Conservation (phyloP, 37 sponge, comb jelly and placozoan genomes). For the Cliona cf. orientalis region DNA sequence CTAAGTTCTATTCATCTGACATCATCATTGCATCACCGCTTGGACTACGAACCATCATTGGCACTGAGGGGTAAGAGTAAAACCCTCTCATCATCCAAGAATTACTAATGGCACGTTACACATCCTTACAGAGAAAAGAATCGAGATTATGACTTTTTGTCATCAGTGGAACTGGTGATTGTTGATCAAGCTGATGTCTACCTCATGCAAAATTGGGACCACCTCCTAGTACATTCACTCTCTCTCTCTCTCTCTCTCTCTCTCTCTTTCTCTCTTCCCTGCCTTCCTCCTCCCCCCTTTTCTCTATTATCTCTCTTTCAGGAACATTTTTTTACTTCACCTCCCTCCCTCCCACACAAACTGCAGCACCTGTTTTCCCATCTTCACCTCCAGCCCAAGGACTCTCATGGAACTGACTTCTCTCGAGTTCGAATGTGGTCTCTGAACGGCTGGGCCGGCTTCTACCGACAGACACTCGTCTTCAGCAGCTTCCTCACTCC, state of each 20-base stretch:
- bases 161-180: conserved; percentile 92
- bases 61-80: conserved; percentile 81
- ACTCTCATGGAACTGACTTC: conserved; percentile 87
- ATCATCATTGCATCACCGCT: conserved; percentile 96
- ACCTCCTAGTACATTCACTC: conserved; percentile 54
- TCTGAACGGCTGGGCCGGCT: conserved; percentile 74
- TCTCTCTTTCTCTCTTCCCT: conserved; percentile 12
- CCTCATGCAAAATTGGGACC: conserved; percentile 99
- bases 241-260: conserved; percentile 8
- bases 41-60: conserved; percentile 89
- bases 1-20: conserved; percentile 94
- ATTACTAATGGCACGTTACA: neutral
- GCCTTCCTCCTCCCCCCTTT: neutral
- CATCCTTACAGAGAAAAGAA: conserved; percentile 72
- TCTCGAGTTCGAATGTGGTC: conserved; percentile 87
- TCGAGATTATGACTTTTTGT: conserved; percentile 93
- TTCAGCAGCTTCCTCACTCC: conserved; percentile 76
- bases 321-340: neutral
- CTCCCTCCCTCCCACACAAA: neutral
- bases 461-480: conserved; percentile 88
- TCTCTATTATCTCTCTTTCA: neutral
- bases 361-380: conserved; percentile 67
- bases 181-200: conserved; percentile 91
- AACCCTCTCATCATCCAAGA: too few species aligned
- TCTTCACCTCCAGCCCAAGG: conserved; percentile 72